Conservation (phyloP, 2,113 vertebrate species). For the Andinoacara biseriatus region DNA sequence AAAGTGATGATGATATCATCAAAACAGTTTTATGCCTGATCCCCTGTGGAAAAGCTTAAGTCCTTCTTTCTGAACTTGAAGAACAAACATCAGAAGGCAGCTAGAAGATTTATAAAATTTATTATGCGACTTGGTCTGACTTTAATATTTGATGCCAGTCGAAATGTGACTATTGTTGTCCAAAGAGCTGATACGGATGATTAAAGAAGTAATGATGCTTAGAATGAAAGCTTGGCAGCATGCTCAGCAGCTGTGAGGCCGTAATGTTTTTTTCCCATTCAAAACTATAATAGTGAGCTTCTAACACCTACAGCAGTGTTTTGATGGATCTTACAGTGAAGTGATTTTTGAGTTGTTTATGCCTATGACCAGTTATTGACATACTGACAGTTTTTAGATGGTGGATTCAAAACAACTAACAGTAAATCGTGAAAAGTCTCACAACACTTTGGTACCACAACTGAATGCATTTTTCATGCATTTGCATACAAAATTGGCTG, state of each 20-base stretch:
- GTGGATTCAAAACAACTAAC: background rate
- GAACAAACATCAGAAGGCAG: conserved; percentile 35
- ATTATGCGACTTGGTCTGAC: conserved; percentile 7
- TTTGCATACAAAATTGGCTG: background rate
- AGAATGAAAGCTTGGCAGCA: conserved; percentile 21
- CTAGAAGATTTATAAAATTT: conserved; percentile 28
- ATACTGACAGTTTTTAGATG: background rate
- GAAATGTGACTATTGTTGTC: conserved; percentile 37
- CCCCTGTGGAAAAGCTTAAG: background rate
- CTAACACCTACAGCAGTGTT: background rate
- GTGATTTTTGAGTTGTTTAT: background rate
- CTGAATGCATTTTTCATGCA: background rate
- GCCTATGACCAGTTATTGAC: background rate
- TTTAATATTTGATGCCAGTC: conserved; percentile 29
- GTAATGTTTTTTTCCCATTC: conserved; percentile 8
- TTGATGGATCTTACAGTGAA: background rate
- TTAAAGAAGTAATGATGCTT: conserved; percentile 37
- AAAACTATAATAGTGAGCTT: conserved; percentile 21
- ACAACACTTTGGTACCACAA: too few relatives aligned
- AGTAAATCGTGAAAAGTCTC: background rate
- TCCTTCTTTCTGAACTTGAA: background rate
- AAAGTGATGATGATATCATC: conserved; percentile 41
- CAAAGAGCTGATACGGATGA: conserved; percentile 33
- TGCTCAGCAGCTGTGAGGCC: background rate
- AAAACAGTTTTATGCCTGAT: conserved; percentile 30